Percentiles rank a stretch among this genome's conserved stretches.
Conservation (phyloP, 1,140 invertebrate species). For the Drosophila littoralis region DNA sequence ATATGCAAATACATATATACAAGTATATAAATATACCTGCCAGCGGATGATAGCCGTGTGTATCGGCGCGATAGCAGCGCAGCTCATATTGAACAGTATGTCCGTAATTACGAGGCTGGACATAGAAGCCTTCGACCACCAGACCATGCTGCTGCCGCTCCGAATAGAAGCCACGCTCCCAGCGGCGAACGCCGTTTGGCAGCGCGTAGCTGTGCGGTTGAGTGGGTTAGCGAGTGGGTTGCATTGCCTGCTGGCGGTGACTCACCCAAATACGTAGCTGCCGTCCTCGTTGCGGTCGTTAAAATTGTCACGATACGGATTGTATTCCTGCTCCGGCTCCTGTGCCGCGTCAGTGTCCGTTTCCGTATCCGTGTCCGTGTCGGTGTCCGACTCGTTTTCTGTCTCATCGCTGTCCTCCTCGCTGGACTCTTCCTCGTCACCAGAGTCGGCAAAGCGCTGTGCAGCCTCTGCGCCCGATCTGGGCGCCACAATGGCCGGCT, state of each 20-base stretch:
- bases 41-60: constrained; percentile 57
- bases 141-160: constrained; percentile 44
- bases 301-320: constrained; percentile 71
- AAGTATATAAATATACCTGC: constrained; percentile 33
- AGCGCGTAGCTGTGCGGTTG: constrained; percentile 49
- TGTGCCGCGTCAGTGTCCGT: neutral
- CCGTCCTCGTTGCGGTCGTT: constrained; percentile 65
- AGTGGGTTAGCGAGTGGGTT: neutral
- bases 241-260: neutral
- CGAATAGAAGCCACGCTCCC: constrained; percentile 56
- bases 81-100: constrained; percentile 50
- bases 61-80: constrained; percentile 65
- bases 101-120: constrained; percentile 47
- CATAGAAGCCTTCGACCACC: constrained; percentile 66
- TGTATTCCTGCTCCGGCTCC: constrained; percentile 31
- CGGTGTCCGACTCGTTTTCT: constrained; percentile 9
- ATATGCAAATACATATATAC: neutral
- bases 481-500: constrained; percentile 55
- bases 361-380: neutral
- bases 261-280: constrained; percentile 70
- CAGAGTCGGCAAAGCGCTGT: constrained; percentile 37
- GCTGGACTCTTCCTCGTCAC: constrained; percentile 32
- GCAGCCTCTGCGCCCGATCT: constrained; percentile 34
- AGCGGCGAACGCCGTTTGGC: constrained; percentile 67
- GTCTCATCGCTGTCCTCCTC: constrained; percentile 16